These are phyloP conservation scores for Siderastrea siderea DNA, from an alignment of 92 coral and sea anemone species.

Conservation along the genomic window DNA sequence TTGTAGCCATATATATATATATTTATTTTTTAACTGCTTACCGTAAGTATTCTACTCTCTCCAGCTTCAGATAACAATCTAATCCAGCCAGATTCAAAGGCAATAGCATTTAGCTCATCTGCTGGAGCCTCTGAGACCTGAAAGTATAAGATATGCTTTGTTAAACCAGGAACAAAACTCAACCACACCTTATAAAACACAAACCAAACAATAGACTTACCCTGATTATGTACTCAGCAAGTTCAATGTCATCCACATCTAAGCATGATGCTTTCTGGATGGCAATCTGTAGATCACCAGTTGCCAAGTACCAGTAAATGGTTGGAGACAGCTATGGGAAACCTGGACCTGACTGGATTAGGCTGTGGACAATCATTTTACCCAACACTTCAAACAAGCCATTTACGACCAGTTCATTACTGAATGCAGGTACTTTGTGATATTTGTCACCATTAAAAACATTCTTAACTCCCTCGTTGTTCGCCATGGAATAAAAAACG, in stretches of 20 bases:
- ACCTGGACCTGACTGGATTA: conserved; percentile 53
- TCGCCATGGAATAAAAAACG: conserved; percentile 15
- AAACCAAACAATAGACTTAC: not conserved
- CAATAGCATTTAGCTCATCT: conserved; percentile 51
- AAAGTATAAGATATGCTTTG: conserved; percentile 24
- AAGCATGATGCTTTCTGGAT: conserved; percentile 43
- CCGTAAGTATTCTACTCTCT: conserved; percentile 42
- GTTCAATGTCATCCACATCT: conserved; percentile 50
- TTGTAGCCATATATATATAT: too few species aligned
- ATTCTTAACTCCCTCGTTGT: conserved; percentile 40
- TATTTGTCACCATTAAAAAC: conserved; percentile 30
- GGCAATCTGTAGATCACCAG: conserved; percentile 56
- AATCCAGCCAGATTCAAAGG: conserved; percentile 43
- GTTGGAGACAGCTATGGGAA: conserved; percentile 53
- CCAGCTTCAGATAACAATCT: conserved; percentile 50
- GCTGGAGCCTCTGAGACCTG: conserved; percentile 54
- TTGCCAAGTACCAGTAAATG: conserved; percentile 39
- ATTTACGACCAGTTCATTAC: conserved; percentile 33
- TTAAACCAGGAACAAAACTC: conserved; percentile 18
- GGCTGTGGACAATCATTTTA: conserved; percentile 55
- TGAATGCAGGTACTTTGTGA: conserved; percentile 20
- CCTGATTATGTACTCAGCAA: conserved; percentile 42
- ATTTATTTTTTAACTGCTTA: not conserved
- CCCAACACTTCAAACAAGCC: conserved; percentile 50
- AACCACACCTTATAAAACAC: too few species aligned